These are phyloP conservation scores for Panthera tigris DNA, from an alignment of 2,113 vertebrate genomes.

Conservation along the genomic window DNA sequence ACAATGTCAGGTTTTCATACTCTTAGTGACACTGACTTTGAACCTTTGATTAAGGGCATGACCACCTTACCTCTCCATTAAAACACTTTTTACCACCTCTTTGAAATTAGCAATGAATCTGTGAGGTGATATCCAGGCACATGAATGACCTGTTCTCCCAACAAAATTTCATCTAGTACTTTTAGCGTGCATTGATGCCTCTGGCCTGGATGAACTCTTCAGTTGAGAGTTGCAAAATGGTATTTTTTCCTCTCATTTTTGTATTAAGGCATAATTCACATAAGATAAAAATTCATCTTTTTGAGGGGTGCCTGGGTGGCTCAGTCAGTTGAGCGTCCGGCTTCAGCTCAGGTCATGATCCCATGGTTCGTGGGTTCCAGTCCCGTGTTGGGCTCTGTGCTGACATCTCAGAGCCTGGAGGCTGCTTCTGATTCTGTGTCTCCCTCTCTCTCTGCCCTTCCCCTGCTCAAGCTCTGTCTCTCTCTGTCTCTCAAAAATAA, in stretches of 20 bases:
- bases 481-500: too few species aligned
- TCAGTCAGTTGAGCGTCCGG: too few species aligned
- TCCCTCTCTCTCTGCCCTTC: too few species aligned
- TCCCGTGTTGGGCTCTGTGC: too few species aligned
- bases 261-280: background rate
- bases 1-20: background rate
- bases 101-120: background rate
- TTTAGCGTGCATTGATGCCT: background rate
- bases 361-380: too few species aligned
- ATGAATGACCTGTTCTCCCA: background rate
- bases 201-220: background rate
- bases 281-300: background rate
- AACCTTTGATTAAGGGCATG: background rate
- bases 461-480: too few species aligned
- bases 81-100: background rate
- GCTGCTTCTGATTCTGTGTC: too few species aligned
- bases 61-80: background rate
- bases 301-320: too few species aligned
- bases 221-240: background rate
- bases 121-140: background rate
- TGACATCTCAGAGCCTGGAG: too few species aligned
- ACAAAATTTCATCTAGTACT: background rate
- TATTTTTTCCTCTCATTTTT: background rate
- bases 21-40: background rate
- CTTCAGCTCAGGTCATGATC: too few species aligned